Conservation (phyloP, 2,888 invertebrate genomes). For the Cremastobaeus sp. region DNA sequence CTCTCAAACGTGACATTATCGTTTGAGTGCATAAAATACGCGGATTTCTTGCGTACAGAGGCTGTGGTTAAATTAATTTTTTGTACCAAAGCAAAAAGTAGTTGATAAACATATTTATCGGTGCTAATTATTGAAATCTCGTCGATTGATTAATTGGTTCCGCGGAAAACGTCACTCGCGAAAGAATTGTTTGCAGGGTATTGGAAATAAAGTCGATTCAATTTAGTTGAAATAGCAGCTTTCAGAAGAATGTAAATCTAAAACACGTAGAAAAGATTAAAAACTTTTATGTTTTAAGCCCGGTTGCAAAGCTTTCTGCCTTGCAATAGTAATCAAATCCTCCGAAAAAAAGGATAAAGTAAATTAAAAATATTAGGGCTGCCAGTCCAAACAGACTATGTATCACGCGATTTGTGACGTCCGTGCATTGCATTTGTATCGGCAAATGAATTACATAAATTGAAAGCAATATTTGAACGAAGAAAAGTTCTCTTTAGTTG, state of each 20-base stretch:
- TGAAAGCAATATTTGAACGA: too few relatives aligned
- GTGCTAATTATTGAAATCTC: background rate
- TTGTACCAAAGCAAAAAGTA: too few relatives aligned
- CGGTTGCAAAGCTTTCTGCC: too few relatives aligned
- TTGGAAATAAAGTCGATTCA: background rate
- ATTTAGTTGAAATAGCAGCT: background rate
- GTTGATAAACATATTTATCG: background rate
- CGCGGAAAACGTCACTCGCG: background rate
- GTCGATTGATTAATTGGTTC: background rate
- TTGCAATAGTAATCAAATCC: too few relatives aligned
- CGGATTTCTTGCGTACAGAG: too few relatives aligned
- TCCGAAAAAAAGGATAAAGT: constrained; percentile 19
- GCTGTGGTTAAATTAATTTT: too few relatives aligned
- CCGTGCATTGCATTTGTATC: too few relatives aligned
- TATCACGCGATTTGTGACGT: too few relatives aligned
- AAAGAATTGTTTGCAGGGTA: too few relatives aligned
- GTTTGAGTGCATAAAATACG: background rate
- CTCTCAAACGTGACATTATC: constrained; percentile 10
- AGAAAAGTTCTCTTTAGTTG: too few relatives aligned
- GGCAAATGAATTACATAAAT: too few relatives aligned
- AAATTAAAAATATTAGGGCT: constrained; percentile 34
- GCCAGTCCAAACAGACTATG: too few relatives aligned
- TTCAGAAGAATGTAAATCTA: constrained; percentile 9
- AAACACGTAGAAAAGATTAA: constrained; percentile 13
- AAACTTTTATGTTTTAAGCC: constrained; percentile 24